phyloP scores from a whole-genome alignment of 2,113 vertebrate genomes.

The Tylochromis polylepis region DNA sequence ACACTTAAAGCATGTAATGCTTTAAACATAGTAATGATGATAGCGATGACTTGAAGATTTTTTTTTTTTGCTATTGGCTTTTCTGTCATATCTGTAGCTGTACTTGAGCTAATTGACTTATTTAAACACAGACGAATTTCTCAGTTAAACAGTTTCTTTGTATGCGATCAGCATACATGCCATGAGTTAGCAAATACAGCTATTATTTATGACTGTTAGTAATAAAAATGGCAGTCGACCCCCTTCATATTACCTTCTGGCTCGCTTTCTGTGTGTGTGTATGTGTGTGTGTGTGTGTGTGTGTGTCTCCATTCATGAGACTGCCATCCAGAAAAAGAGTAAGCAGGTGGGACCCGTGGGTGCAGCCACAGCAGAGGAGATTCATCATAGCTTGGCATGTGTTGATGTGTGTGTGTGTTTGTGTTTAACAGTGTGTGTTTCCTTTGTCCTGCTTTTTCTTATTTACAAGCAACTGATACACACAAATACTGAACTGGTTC shows the following conservation, averaged over 20 bases:
- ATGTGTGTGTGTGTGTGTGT: not conserved
- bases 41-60: not conserved
- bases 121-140: not conserved
- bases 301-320: not conserved
- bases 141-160: not conserved
- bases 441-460: conserved; percentile 46
- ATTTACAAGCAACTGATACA: conserved; percentile 1
- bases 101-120: not conserved
- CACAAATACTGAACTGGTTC: not conserved
- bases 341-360: conserved; percentile 42
- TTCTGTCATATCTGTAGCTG: not conserved
- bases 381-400: conserved; percentile 51
- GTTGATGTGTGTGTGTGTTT: not conserved
- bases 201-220: not conserved
- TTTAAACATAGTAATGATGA: not conserved
- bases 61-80: not conserved
- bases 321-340: not conserved
- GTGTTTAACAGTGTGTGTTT: conserved; percentile 23
- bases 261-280: not conserved
- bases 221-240: not conserved
- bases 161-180: not conserved
- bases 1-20: not conserved
- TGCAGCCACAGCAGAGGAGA: conserved; percentile 28
- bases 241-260: not conserved
- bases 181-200: not conserved